Conservation (phyloP, 2,113 vertebrate genomes). For the Nesogale talazaci region DNA sequence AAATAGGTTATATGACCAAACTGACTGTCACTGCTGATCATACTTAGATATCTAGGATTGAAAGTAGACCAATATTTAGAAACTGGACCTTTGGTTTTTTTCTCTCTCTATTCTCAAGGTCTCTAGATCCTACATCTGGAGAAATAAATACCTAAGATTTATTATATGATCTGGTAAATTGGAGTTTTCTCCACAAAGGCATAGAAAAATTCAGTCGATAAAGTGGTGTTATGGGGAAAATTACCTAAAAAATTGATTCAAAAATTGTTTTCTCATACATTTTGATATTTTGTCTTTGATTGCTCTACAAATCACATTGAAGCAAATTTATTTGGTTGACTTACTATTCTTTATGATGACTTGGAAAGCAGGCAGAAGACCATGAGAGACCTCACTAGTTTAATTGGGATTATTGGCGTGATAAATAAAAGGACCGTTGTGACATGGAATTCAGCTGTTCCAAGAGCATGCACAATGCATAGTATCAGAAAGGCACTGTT, state of each 20-base stretch:
- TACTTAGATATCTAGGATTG: not conserved
- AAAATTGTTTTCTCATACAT: not conserved
- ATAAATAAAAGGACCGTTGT: constrained; percentile 76
- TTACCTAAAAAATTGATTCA: not conserved
- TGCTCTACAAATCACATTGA: constrained; percentile 75
- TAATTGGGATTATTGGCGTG: constrained; percentile 79
- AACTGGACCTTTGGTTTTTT: not conserved
- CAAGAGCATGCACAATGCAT: constrained; percentile 24
- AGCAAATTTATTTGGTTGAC: constrained; percentile 81
- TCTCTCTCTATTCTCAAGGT: not conserved
- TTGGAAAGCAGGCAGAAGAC: constrained; percentile 81
- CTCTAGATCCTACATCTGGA: not conserved
- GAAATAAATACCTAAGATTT: not conserved
- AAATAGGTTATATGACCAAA: not conserved
- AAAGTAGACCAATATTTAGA: not conserved
- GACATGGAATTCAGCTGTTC: constrained; percentile 70
- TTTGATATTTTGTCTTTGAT: constrained; percentile 53
- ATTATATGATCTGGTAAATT: not conserved
- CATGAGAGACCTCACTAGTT: constrained; percentile 82
- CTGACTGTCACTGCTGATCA: not conserved
- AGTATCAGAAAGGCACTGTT: constrained; percentile 78
- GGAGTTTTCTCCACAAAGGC: not conserved
- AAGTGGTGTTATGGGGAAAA: constrained; percentile 23
- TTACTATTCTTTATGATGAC: constrained; percentile 82
- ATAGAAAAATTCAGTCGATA: not conserved